Percentiles rank a stretch among this genome's conserved stretches.
Conservation (phyloP, 2,113 vertebrate species). For the Solea senegalensis region DNA sequence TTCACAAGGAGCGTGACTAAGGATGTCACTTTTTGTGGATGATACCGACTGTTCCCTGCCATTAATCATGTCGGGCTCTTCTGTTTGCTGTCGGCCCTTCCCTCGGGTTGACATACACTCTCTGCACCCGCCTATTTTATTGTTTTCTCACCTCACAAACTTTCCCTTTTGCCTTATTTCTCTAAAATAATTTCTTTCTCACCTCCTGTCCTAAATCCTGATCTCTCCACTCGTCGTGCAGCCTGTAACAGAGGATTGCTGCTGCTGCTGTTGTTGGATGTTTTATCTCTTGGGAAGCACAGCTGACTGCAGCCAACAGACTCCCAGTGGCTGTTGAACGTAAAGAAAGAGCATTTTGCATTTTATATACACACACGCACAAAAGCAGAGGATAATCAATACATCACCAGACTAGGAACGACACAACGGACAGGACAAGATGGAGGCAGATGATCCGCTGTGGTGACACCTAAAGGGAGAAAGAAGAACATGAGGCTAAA, state of each 20-base stretch:
- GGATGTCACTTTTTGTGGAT: slow-evolving; percentile 36
- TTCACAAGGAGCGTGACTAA: slow-evolving; percentile 31
- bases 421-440: too few relatives aligned
- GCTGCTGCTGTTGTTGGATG: not conserved
- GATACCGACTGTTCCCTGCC: slow-evolving; percentile 26
- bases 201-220: too few relatives aligned
- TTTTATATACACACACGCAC: slow-evolving; percentile 8
- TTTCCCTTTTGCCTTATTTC: not conserved
- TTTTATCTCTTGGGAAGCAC: slow-evolving; percentile 24
- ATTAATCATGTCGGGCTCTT: slow-evolving; percentile 51
- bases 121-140: not conserved
- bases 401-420: not conserved
- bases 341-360: not conserved
- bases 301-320: slow-evolving; percentile 4
- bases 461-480: too few relatives aligned
- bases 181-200: not conserved
- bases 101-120: slow-evolving; percentile 22
- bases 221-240: too few relatives aligned
- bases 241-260: slow-evolving; percentile 23
- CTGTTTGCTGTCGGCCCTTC: slow-evolving; percentile 26
- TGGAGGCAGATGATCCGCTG: too few relatives aligned
- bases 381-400: slow-evolving; percentile 22
- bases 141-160: too few relatives aligned
- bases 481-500: too few relatives aligned
- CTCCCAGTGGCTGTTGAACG: slow-evolving; percentile 13